Evolutionary conservation across 2,113 vertebrate genomes (phyloP), one percentile per base, ranked within the genome.

Genomic region (Pogonocichla stellata): DNA sequence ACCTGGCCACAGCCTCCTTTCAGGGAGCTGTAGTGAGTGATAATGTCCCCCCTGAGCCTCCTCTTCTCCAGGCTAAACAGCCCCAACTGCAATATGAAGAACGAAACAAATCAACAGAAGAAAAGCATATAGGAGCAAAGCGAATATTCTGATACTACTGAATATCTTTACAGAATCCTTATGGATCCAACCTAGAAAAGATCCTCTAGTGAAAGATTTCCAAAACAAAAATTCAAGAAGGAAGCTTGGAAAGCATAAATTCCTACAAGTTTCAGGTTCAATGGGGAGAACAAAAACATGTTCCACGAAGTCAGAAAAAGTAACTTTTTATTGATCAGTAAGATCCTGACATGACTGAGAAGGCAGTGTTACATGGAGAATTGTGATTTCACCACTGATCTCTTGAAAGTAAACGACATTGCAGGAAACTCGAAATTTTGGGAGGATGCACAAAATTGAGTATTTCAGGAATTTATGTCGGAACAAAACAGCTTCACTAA

Each of bases 281-380:
- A 24, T 2, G 19, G 7, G 29, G 13, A 67, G n/a, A 82, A 89
- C 7, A 64, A 83, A 94, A 50, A 16, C 0, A 0, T 20, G 14
- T 36, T 61, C 14, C 28, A n/a, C 8, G 26, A 19, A 64, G 12
- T 11, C 5, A 78, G 34, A 54, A 92, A 45, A 14, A 45, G 14
- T 23, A 69, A 33, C 28, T 19, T 33, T 26, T 53, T n/a, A 57
- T 8, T 34, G 25, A 72, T 19, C 26, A 61, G 43, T 6, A 69
- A 58, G 47, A 90, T 51, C 33, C 45, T n/a, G 12, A 16, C n/a
- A 36, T 15, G 22, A 42, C 1, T 18, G 36, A 75, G 50, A 90
- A 38, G 19, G 10, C 5, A 31, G 23, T 2, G 1, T 25, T 34
- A 54, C 38, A 40, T 16, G 33, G 16, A 82, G 33, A 82, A 80